Conservation (phyloP, 2,888 invertebrate genomes). For the Apamea monoglypha region DNA sequence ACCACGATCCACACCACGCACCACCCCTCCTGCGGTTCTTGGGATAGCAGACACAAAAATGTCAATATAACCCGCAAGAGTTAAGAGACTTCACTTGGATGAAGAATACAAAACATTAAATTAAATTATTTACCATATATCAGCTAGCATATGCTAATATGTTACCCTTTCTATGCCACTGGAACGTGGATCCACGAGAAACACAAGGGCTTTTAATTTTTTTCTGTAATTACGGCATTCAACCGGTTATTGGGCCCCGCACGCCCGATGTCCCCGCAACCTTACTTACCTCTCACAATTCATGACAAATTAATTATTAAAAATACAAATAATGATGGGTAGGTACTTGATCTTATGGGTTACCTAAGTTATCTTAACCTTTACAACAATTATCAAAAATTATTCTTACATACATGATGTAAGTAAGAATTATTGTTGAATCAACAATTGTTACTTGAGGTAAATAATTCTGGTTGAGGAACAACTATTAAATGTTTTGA, state of each 20-base stretch:
- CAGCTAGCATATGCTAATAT: too few relatives aligned
- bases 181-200: too few relatives aligned
- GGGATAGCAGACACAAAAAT: not conserved
- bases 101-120: too few relatives aligned
- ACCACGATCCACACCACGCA: slow-evolving; percentile 83
- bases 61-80: not conserved
- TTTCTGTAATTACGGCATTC: too few relatives aligned
- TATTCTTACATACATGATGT: not conserved
- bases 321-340: not conserved
- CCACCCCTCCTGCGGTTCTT: slow-evolving; percentile 88
- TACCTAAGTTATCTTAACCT: slow-evolving; percentile 2
- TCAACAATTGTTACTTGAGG: not conserved
- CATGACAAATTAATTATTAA: not conserved
- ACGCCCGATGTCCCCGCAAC: not conserved
- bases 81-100: too few relatives aligned
- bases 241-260: not conserved
- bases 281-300: not conserved
- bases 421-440: not conserved
- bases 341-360: not conserved
- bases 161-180: too few relatives aligned
- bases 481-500: not conserved
- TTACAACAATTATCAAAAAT: not conserved
- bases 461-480: not conserved
- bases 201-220: too few relatives aligned
- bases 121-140: too few relatives aligned